Base-by-base conservation (phyloP, 2,113 vertebrate species). In the Syngnathus scovelli region DNA sequence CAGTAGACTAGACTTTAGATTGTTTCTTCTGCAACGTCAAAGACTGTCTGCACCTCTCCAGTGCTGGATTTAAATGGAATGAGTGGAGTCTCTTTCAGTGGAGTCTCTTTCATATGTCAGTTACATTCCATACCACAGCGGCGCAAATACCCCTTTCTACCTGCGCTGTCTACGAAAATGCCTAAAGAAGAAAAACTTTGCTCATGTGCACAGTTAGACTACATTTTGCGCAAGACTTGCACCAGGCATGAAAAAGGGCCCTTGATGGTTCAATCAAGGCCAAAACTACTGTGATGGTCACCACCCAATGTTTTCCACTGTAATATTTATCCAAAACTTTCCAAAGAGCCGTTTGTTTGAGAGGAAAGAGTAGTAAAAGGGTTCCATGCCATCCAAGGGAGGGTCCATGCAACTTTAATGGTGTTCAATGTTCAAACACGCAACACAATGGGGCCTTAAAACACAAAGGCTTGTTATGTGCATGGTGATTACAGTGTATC, bases 391-490 rank as follows among this genome's bases (percentile, higher is more conserved):
- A 48, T 73, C 56, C 43, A 61, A 74, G 60, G 41, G 59, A 41
- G 73, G 66, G 51, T 74, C 44, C 1, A 64, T 64, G 12, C 41
- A 33, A 12, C 11, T 64, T 58, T 78, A 54, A 76, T 78, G 66
- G 27, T 69, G 67, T 52, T 61, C 68, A 63, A 2, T 55, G 61
- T 64, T 80, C 39, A 58, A n/a, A 7, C 55, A 21, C 48, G 16
- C 8, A 72, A 74, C 6, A 82, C 76, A 85, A 84, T 76, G 52
- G 56, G 67, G 54, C 33, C 11, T 46, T 72, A 23, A 78, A 78
- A 77, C 64, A 85, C 52, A 68, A 72, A 68, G 69, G 48, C 46
- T 38, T n/a, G 66, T 65, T 80, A 44, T 70, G 69, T 66, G 49
- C 38, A 41, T 38, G 61, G 60, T 61, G 44, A 72, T 76, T 74